Conservation (phyloP, 1,140 invertebrate species). For the Rhyzopertha dominica region DNA sequence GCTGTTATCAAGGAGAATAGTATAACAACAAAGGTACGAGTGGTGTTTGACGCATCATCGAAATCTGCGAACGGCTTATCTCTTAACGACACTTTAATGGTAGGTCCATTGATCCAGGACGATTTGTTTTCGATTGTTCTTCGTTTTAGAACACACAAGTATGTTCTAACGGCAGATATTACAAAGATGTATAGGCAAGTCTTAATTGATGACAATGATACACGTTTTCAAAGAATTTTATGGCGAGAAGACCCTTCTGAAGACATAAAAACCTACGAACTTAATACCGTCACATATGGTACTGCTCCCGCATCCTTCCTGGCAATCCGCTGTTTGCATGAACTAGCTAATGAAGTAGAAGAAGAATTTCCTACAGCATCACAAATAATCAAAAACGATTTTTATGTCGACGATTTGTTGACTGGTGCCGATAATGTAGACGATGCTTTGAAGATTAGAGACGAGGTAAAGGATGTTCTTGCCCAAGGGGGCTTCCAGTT, state of each 20-base stretch:
- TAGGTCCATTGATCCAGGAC: conserved; percentile 25
- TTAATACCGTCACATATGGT: conserved; percentile 28
- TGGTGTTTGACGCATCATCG: neutral
- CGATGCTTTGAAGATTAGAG: conserved; percentile 16
- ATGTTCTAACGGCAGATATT: conserved; percentile 43
- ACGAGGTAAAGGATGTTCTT: conserved; percentile 20
- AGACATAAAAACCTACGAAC: neutral
- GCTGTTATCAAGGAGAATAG: no score
- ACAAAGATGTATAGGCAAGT: conserved; percentile 44
- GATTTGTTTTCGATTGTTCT: conserved; percentile 38
- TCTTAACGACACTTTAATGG: conserved; percentile 26
- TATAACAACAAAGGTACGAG: no score
- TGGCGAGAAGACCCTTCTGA: conserved; percentile 30
- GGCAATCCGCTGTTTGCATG: conserved; percentile 25
- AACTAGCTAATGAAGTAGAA: conserved; percentile 33
- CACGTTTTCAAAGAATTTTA: conserved; percentile 42
- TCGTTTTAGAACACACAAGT: conserved; percentile 39
- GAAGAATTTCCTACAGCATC: conserved; percentile 27
- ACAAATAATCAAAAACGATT: conserved; percentile 31
- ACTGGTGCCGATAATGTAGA: conserved; percentile 34
- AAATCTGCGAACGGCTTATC: conserved; percentile 21
- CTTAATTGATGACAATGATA: conserved; percentile 21
- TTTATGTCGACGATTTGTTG: conserved; percentile 46
- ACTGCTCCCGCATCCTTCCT: conserved; percentile 31
- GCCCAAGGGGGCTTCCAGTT: conserved; percentile 7